Conservation (phyloP, 2,888 invertebrate genomes). For the Nesidiocoris tenuis region DNA sequence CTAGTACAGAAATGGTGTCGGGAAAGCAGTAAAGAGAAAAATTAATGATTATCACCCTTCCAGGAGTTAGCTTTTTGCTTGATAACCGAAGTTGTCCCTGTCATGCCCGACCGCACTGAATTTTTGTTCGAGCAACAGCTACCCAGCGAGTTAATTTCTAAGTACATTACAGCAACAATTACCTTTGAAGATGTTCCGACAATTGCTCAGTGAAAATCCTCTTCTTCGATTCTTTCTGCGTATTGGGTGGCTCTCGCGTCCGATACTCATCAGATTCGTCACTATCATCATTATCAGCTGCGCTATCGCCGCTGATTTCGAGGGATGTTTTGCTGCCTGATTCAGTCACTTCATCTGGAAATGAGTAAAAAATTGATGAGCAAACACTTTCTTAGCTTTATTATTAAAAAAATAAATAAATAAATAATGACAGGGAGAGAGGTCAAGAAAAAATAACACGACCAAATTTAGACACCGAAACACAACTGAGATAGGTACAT, state of each 20-base stretch:
- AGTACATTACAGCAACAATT: not conserved
- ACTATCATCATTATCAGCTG: conserved; percentile 37
- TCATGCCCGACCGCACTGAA: too few species aligned
- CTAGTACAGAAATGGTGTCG: too few species aligned
- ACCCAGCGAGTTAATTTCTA: too few species aligned
- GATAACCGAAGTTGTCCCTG: too few species aligned
- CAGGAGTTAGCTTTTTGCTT: too few species aligned
- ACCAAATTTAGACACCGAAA: conserved; percentile 50
- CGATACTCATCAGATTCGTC: conserved; percentile 38
- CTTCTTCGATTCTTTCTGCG: conserved; percentile 50
- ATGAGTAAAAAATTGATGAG: conserved; percentile 6
- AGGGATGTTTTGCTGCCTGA: conserved; percentile 49
- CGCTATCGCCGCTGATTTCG: conserved; percentile 44
- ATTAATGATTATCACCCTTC: too few species aligned
- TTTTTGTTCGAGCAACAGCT: too few species aligned
- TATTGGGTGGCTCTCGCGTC: not conserved
- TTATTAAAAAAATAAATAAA: conserved; percentile 33
- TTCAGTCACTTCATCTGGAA: conserved; percentile 51
- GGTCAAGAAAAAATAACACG: not conserved
- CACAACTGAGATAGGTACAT: conserved; percentile 54
- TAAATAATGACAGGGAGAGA: not conserved
- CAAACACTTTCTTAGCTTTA: conserved; percentile 51
- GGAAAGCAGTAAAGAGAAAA: too few species aligned
- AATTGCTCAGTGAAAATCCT: conserved; percentile 71
- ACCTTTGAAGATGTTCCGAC: conserved; percentile 68